Conservation (phyloP, 1,140 invertebrate species). For the Odontomachus brunneus region DNA sequence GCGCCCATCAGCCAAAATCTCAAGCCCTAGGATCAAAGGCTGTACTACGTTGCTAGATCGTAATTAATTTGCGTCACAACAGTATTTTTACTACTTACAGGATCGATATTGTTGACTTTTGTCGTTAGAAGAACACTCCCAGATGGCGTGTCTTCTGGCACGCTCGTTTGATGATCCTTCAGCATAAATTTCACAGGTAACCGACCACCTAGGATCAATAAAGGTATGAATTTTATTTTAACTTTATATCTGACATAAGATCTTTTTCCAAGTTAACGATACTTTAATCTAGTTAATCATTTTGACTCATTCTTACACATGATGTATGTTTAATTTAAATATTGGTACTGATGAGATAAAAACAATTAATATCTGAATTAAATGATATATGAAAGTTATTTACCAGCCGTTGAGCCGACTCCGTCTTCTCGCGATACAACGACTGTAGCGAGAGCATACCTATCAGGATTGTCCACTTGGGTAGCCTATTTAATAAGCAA, state of each 20-base stretch:
- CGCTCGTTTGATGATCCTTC: slow-evolving; percentile 89
- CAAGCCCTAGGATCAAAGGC: slow-evolving; percentile 83
- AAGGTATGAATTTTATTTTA: slow-evolving; percentile 17
- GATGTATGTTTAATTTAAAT: slow-evolving; percentile 4
- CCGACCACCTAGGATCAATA: slow-evolving; percentile 78
- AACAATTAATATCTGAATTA: neutral
- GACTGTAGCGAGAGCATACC: slow-evolving; percentile 93
- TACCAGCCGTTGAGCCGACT: slow-evolving; percentile 81
- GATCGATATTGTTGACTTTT: slow-evolving; percentile 81
- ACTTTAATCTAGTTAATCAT: neutral
- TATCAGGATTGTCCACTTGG: slow-evolving; percentile 94
- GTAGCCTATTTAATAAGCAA: slow-evolving; percentile 87
- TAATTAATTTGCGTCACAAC: neutral
- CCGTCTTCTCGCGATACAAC: slow-evolving; percentile 87
- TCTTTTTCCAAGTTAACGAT: neutral
- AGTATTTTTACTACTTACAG: slow-evolving; percentile 81
- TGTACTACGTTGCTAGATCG: slow-evolving; percentile 24
- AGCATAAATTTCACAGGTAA: slow-evolving; percentile 89
- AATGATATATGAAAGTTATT: slow-evolving; percentile 3
- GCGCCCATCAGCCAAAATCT: slow-evolving; percentile 89
- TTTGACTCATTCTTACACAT: neutral
- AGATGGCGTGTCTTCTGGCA: slow-evolving; percentile 91
- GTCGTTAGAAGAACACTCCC: slow-evolving; percentile 90
- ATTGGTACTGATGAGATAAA: neutral
- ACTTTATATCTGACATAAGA: neutral